Percentiles rank a stretch among this genome's conserved stretches.
phyloP scores from a whole-genome alignment of 2,797 vertebrate species.

The Tiaroga cobitis region DNA sequence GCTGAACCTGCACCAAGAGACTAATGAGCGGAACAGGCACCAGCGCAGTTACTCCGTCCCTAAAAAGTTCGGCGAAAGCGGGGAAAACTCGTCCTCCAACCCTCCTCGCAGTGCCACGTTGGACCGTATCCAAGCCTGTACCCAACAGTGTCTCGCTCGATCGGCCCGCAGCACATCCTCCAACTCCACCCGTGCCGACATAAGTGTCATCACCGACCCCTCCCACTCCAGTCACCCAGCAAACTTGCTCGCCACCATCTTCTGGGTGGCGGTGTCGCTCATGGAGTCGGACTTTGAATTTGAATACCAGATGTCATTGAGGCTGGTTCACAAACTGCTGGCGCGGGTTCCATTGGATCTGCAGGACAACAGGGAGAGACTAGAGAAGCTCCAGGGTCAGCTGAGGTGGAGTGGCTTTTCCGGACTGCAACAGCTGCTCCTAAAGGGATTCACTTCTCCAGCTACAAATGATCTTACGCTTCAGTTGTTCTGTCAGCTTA shows the following conservation, averaged over 20 bases:
- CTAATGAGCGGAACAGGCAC: conserved; percentile 90
- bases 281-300: conserved; percentile 99
- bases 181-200: conserved; percentile 78
- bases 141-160: conserved; percentile 88
- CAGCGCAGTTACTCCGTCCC: conserved; percentile 98
- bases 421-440: conserved; percentile 93
- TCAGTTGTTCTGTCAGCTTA: conserved; percentile 96
- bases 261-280: conserved; percentile 96
- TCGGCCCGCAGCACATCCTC: conserved; percentile 86
- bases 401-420: conserved; percentile 96
- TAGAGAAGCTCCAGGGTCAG: conserved; percentile 98
- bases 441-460: conserved; percentile 97
- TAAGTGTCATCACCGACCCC: conserved; percentile 88
- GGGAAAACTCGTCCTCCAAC: conserved; percentile 81
- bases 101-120: conserved; percentile 96
- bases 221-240: conserved; percentile 93
- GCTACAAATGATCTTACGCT: conserved; percentile 94
- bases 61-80: conserved; percentile 94
- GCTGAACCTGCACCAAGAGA: conserved; percentile 87
- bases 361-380: conserved; percentile 92
- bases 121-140: conserved; percentile 97
- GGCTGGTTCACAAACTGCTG: conserved; percentile 91
- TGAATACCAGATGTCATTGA: conserved; percentile 96
- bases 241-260: conserved; percentile 93
- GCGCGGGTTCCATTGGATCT: conserved; percentile 92